Conservation (phyloP, 2,113 vertebrate species). For the Bos taurus region ARS-UCD2.0 NC_037342.1:32051501-32052000, state of each 20-base stretch:
- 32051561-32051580: background rate
- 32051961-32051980: background rate
- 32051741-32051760: background rate
- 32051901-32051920: background rate
- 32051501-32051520: background rate
- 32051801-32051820: constrained; percentile 44
- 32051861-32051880: background rate
- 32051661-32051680: background rate
- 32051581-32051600: background rate
- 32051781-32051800: background rate
- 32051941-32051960: background rate
- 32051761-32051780: background rate
- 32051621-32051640: background rate
- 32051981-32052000: background rate
- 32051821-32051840: background rate
- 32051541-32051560: background rate
- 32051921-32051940: background rate
- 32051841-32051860: background rate
- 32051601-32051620: background rate
- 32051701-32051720: background rate
- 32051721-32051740: background rate
- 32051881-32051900: background rate
- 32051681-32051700: background rate
- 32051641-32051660: background rate
- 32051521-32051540: background rate